Evolutionary conservation across 2,888 invertebrate genomes (phyloP), one percentile per base, ranked within the genome.

Genomic region (Gortyna flavago): DNA sequence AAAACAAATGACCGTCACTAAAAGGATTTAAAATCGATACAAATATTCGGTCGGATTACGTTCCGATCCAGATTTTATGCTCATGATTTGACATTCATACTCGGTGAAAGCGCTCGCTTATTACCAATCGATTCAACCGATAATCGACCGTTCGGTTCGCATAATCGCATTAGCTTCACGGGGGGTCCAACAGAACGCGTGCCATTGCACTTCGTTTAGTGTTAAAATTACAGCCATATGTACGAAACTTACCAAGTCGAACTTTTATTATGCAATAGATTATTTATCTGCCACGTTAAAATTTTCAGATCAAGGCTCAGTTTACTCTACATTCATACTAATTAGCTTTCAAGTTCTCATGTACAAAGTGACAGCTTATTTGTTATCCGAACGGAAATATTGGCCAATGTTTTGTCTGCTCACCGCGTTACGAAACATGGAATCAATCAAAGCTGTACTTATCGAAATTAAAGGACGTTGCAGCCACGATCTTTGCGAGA

Each of bases 71-170:
- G 90, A 93, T 93, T 94, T 93, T 93, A 94, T 93, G 72, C 82
- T 87, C 70, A 75, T 90, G 90, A 92, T 93, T 92, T 95, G 95
- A 95, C 96, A 95, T 95, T 94, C 93, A 94, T 93, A 94, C 92
- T 89, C 90, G 93, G 96, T 95, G 96, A 96, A 96, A 96, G 96
- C 95, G 90, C 87, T 89, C 91, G 92, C 92, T 94, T 94, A 93
- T 94, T 93, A 90, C 89, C 88, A 90, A 87, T 90, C 91, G 93
- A 92, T 92, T 92, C 90, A 92, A 90, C 87, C 88, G 90, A 92
- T 93, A 93, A 93, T 93, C 94, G 94, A 95, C 93, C 91, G 92
- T 91, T 93, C 90, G 93, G 88, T 89, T 90, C 88, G 87, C 88
- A 91, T 95, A 94, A 95, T 95, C 95, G 95, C 91, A 95, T 95